These are phyloP conservation scores for Drosophila pseudoobscura DNA, from an alignment of 1,140 invertebrate genomes.

Conservation along the genomic window DNA sequence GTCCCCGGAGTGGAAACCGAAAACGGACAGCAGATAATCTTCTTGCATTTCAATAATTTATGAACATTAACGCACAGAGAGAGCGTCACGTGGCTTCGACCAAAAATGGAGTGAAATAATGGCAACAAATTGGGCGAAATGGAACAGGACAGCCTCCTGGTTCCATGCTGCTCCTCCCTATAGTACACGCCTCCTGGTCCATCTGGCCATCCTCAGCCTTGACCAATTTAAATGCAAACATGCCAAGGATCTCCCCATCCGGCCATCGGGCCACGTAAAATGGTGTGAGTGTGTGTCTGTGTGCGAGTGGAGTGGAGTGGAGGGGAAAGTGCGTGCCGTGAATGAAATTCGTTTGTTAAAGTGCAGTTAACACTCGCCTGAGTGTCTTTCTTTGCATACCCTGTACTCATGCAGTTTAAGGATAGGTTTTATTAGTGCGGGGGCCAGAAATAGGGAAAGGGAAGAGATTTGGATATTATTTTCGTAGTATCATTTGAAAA, in stretches of 20 bases:
- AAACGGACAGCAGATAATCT: conserved; percentile 28
- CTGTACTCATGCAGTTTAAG: too few species aligned
- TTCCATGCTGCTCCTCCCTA: too few species aligned
- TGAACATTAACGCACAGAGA: conserved; percentile 53
- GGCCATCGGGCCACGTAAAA: conserved; percentile 18
- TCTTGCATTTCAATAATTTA: conserved; percentile 61
- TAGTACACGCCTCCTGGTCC: background rate
- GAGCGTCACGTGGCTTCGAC: conserved; percentile 45
- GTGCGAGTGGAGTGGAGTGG: background rate
- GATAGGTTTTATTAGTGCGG: too few species aligned
- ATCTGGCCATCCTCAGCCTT: conserved; percentile 44
- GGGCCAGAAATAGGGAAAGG: too few species aligned
- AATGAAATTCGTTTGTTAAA: conserved; percentile 63
- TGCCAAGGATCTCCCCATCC: conserved; percentile 25
- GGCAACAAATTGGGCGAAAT: conserved; percentile 57
- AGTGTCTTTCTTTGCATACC: too few species aligned
- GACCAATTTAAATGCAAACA: conserved; percentile 66
- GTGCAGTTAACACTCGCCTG: conserved; percentile 62
- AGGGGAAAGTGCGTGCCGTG: conserved; percentile 41
- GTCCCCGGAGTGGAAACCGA: conserved; percentile 4
- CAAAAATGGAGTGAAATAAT: conserved; percentile 53
- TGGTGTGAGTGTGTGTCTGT: background rate
- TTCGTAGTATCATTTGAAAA: too few species aligned
- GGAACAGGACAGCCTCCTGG: conserved; percentile 23
- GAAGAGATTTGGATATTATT: too few species aligned